Evolutionary conservation across 1,140 invertebrate species (phyloP).

Genomic region (Trichogramma pretiosum): DNA sequence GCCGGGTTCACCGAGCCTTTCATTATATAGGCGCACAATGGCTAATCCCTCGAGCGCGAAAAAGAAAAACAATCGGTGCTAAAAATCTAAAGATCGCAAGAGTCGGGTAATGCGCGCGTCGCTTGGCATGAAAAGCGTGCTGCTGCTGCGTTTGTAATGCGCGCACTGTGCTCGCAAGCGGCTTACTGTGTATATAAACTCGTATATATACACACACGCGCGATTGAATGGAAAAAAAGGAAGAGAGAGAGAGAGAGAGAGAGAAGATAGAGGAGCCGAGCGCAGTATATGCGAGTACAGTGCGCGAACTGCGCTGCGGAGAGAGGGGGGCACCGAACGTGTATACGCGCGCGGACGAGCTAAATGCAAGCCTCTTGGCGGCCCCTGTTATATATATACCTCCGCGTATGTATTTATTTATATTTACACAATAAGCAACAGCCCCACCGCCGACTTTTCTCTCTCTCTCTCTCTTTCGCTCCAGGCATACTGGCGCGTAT

Average conservation of each 20-base stretch:
- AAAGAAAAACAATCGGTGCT: too few relatives aligned
- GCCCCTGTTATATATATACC: constrained; percentile 47
- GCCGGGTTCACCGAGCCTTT: too few relatives aligned
- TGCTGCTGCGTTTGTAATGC: too few relatives aligned
- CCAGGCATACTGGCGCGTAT: too few relatives aligned
- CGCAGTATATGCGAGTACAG: constrained; percentile 11
- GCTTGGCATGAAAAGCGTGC: too few relatives aligned
- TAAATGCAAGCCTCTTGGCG: constrained; percentile 47
- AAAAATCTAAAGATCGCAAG: too few relatives aligned
- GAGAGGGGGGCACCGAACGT: constrained; percentile 19
- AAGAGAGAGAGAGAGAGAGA: constrained; percentile 20
- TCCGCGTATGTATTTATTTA: too few relatives aligned
- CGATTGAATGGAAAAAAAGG: constrained; percentile 14
- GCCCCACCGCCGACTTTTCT: constrained; percentile 27
- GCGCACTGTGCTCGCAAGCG: neutral
- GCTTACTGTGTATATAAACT: constrained; percentile 1
- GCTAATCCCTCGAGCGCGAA: too few relatives aligned
- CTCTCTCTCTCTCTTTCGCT: constrained; percentile 6
- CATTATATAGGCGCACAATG: too few relatives aligned
- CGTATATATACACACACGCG: constrained; percentile 14
- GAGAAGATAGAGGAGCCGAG: constrained; percentile 18
- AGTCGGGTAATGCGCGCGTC: too few relatives aligned
- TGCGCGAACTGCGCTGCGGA: too few relatives aligned
- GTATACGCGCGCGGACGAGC: constrained; percentile 24
- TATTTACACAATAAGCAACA: constrained; percentile 49